Base-by-base conservation (phyloP, 2,888 invertebrate species). In the Calameuta idolon region DNA sequence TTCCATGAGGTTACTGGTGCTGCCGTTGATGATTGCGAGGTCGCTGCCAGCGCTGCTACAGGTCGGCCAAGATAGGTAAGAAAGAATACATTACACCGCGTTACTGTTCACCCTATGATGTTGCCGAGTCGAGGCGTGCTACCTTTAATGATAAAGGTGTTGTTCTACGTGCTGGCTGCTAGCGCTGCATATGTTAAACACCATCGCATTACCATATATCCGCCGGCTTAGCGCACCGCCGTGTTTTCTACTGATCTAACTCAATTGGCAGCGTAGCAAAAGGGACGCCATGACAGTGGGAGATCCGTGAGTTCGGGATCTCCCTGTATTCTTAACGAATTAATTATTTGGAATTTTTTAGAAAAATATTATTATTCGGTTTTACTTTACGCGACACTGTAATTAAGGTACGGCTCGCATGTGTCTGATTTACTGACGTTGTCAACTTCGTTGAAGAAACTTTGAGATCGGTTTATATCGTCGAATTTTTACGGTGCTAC, bases 91-190 rank as follows among this genome's bases (percentile, higher is more conserved):
- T 79, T 83, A 80, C 77, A 76, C 71, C 75, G 68, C 69, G 74
- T 35, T 75, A 55, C 73, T 40, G 75, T 73, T 71, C 30, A 30
- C 23, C 73, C 69, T 73, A 76, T 77, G 81, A 84, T 79, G 77
- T 74, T 81, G 82, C 80, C 82, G 82, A 74, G 73, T 78, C 79
- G 81, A 84, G 83, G 81, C 80, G 84, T 81, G 83, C 84, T 86
- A 83, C 87, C 87, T 86, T 87, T 87, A 86, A 87, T 84, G 86
- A 87, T 86, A 86, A 87, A 86, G 84, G 85, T 83, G 87, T 87
- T 86, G 86, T 85, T 85, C 83, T 84, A 87, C 86, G 85, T 83
- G 86, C 83, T 81, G 76, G 80, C 73, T 81, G 82, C 84, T 83
- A 84, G 83, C 82, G 82, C 81, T 83, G 83, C 85, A 83, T 85